Base-by-base conservation (phyloP, 64 coral and sea anemone genomes). In the Platygyra sinensis region DNA sequence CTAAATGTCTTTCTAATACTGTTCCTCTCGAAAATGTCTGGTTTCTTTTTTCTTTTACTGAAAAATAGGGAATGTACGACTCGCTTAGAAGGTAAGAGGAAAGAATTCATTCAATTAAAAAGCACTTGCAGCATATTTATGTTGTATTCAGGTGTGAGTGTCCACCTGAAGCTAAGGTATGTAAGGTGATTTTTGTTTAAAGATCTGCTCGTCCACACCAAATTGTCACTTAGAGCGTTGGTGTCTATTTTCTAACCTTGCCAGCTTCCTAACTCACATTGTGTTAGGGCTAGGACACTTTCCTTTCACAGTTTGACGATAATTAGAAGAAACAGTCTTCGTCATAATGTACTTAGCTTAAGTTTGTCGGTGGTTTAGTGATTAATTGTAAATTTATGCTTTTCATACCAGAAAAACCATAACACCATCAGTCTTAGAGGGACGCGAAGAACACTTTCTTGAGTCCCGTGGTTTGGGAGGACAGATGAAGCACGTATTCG, bases 1-100 rank as follows among this genome's bases (percentile, higher is more conserved):
- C 27, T 49, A 60, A 60, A 50, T 29, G 13, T 30, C 22, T 50
- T 8, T 76, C 10, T 22, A 2, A 74, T 62, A 59, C n/a, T 18
- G 22, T 82, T 28, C 69, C 5, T 30, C 24, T 17, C 33, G 57
- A 19, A n/a, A 77, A 77, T 46, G 42, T 6, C 42, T 46, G 42
- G 15, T 29, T 71, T 61, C 2, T 57, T 85, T 61, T 67, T 74
- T n/a, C n/a, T 50, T 54, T 38, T 36, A 62, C 42, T 46, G 42
- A 46, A 46, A 49, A 69, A 87, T 52, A 96, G 95, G 92, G 91
- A 27, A 96, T 96, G 95, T 96, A 96, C 74, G 95, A 96, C 38
- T 90, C 95, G 0, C 77, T 96, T 31, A 88, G 95, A 82, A 96
- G 92, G 95, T 96, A 73, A 62, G 95, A 50, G 33, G 18, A 10